Evolutionary conservation across 2,113 vertebrate species (phyloP).

Genomic region (Circaetus gallicus): DNA sequence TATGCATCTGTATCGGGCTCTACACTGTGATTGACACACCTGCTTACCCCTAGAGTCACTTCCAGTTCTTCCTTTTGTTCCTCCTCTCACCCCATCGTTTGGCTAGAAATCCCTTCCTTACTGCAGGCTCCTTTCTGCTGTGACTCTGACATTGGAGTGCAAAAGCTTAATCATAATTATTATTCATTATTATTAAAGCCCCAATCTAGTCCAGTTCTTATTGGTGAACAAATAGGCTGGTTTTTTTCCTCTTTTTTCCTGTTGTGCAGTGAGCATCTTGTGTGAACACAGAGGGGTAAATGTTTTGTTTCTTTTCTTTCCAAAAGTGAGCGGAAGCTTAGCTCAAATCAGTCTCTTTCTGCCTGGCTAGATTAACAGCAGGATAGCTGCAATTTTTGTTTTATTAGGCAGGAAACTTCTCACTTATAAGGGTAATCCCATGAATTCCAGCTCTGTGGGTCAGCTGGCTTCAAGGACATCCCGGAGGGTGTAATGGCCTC

Average conservation of each 20-base stretch:
- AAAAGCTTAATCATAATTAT: neutral
- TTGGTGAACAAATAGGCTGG: neutral
- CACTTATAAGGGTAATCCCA: neutral
- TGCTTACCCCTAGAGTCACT: neutral
- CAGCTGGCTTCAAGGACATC: neutral
- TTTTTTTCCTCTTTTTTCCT: neutral
- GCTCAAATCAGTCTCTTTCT: neutral
- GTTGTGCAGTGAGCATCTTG: neutral
- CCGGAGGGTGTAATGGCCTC: neutral
- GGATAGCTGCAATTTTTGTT: conserved; percentile 23
- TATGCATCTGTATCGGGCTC: neutral
- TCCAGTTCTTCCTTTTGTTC: neutral
- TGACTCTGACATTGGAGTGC: neutral
- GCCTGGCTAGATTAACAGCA: neutral
- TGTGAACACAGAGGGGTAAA: neutral
- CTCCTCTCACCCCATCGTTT: neutral
- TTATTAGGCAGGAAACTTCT: conserved; percentile 11
- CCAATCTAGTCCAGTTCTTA: neutral
- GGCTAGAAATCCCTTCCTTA: neutral
- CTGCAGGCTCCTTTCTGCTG: neutral
- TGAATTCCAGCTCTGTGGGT: neutral
- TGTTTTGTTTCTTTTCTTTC: conserved; percentile 11
- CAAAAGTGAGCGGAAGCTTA: neutral
- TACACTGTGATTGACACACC: neutral
- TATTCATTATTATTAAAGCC: neutral